Percentiles rank a stretch among this genome's conserved stretches.
These are phyloP conservation scores for Plectropomus leopardus DNA, from an alignment of 2,113 vertebrate species.

Conservation along the genomic window DNA sequence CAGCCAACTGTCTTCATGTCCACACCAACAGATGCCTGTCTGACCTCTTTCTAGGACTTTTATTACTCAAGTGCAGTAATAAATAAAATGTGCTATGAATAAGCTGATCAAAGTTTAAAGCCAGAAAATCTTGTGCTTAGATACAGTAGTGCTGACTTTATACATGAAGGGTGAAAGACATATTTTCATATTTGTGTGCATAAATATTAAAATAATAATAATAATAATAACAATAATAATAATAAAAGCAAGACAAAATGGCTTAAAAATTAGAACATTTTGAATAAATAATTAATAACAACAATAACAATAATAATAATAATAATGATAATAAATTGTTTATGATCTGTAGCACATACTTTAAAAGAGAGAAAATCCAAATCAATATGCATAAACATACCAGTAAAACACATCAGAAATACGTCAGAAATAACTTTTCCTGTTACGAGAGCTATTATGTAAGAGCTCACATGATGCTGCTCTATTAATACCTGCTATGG, in stretches of 20 bases:
- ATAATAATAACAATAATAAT: no score
- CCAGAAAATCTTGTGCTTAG: not conserved
- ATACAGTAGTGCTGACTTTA: not conserved
- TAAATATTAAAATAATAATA: not conserved
- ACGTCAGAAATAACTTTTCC: no score
- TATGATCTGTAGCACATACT: not conserved
- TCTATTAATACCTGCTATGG: not conserved
- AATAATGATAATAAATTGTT: not conserved
- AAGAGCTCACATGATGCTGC: not conserved
- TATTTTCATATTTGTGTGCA: not conserved
- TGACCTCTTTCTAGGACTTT: constrained; percentile 16
- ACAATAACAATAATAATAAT: no score
- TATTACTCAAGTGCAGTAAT: not conserved
- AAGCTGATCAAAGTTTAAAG: not conserved
- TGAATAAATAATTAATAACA: no score
- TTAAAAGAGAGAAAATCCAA: not conserved
- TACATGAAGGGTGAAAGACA: not conserved
- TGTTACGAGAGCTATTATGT: not conserved
- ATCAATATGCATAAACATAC: not conserved
- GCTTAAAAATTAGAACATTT: no score
- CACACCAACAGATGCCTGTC: constrained; percentile 3
- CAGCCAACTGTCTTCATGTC: constrained; percentile 1
- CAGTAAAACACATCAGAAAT: not conserved
- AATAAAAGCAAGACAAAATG: no score
- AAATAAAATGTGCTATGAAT: not conserved